A percentile compares a stretch with the other conserved stretches of the same genome.
phyloP scores from a whole-genome alignment of 2,797 vertebrate genomes.

The Bovichtus diacanthus region DNA sequence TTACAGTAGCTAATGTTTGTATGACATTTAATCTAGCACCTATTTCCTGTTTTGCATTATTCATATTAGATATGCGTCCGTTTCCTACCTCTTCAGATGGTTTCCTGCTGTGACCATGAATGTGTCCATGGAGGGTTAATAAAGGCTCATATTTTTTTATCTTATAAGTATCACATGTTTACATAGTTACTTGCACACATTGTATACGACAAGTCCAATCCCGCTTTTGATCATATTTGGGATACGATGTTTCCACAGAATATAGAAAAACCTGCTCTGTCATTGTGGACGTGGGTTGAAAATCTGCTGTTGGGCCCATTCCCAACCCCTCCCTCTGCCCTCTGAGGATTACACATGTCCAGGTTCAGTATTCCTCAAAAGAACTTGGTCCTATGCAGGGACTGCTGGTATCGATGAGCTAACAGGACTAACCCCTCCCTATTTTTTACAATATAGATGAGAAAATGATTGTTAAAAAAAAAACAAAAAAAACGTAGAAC shows the following conservation, averaged over 20 bases:
- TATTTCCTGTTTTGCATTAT: background rate
- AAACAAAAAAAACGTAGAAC: no score
- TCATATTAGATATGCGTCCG: background rate
- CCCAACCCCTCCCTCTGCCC: background rate
- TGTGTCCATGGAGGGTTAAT: no score
- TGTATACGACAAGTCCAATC: background rate
- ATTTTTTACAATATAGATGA: no score
- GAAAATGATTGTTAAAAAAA: no score
- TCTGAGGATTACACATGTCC: background rate
- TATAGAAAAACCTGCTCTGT: background rate
- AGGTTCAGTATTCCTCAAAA: background rate
- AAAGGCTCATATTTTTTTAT: background rate
- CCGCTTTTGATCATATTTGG: constrained; percentile 3
- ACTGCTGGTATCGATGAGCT: no score
- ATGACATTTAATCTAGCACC: background rate
- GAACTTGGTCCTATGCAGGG: background rate
- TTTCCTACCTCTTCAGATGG: background rate
- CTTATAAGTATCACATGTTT: background rate
- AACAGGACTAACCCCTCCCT: no score
- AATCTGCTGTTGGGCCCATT: background rate
- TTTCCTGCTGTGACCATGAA: background rate
- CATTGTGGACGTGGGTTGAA: background rate
- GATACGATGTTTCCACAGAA: background rate
- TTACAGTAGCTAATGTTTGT: background rate
- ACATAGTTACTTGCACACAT: background rate